Evolutionary conservation across 2,113 vertebrate genomes (phyloP).

Genomic region (Labeo rohita): DNA sequence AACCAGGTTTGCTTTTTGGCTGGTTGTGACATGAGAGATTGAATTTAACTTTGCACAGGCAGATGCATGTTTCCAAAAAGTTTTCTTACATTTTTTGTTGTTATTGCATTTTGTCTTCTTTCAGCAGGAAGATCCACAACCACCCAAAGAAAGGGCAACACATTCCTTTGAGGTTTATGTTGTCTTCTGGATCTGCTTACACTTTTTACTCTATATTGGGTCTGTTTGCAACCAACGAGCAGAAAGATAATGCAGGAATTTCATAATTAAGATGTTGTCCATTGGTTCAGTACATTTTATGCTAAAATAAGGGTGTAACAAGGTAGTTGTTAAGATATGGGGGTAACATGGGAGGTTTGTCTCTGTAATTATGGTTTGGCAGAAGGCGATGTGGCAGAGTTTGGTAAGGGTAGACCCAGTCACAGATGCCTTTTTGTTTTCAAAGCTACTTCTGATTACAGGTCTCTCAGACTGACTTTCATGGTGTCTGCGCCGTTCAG

Average conservation of each 20-base stretch:
- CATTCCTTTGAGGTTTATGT: neutral
- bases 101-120: neutral
- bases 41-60: neutral
- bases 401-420: conserved; percentile 38
- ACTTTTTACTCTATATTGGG: neutral
- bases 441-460: conserved; percentile 44
- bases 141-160: neutral
- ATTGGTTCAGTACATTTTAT: conserved; percentile 47
- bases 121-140: conserved; percentile 9
- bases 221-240: conserved; percentile 14
- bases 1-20: neutral
- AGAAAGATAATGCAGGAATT: conserved; percentile 48
- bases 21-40: neutral
- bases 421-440: conserved; percentile 44
- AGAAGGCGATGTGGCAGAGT: conserved; percentile 42
- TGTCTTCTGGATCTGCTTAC: neutral
- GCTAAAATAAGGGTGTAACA: conserved; percentile 50
- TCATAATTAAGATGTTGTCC: conserved; percentile 1
- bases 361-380: conserved; percentile 69
- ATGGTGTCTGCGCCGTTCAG: conserved; percentile 24
- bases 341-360: conserved; percentile 48
- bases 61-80: too few relatives aligned
- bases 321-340: conserved; percentile 40
- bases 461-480: conserved; percentile 39
- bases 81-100: too few relatives aligned